phyloP scores from a whole-genome alignment of 2,113 vertebrate species.

The Struthio camelus region DNA sequence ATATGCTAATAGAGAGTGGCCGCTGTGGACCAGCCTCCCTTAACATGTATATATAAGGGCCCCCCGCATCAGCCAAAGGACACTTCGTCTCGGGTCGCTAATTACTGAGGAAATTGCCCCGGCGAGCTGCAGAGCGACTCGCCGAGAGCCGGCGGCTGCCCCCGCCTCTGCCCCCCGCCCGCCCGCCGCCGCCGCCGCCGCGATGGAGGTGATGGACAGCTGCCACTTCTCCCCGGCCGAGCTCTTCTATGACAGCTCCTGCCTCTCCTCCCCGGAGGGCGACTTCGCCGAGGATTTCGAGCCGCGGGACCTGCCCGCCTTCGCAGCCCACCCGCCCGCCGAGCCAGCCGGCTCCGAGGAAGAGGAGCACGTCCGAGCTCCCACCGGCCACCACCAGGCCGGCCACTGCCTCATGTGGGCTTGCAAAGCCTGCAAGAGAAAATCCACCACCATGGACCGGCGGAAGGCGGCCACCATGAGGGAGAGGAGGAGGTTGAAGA shows the following conservation, averaged over 20 bases:
- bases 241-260: constrained; percentile 88
- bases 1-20: constrained; percentile 90
- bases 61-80: constrained; percentile 73
- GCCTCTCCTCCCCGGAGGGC: constrained; percentile 86
- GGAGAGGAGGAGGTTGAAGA: constrained; percentile 93
- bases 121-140: not conserved
- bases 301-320: constrained; percentile 52
- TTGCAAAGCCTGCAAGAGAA: constrained; percentile 97
- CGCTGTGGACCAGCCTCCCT: constrained; percentile 83
- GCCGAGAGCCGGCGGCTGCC: not conserved
- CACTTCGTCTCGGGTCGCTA: constrained; percentile 72
- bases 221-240: constrained; percentile 88
- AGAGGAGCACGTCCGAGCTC: constrained; percentile 90
- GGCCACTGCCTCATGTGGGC: constrained; percentile 98
- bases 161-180: not conserved
- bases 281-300: constrained; percentile 82
- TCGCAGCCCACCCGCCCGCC: constrained; percentile 55
- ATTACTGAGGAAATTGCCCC: constrained; percentile 59
- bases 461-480: constrained; percentile 96
- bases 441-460: constrained; percentile 90
- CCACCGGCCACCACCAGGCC: constrained; percentile 88
- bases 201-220: constrained; percentile 84
- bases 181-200: not conserved
- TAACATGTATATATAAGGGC: constrained; percentile 86
- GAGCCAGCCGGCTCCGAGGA: constrained; percentile 82